Evolutionary conservation across 2,888 invertebrate genomes (phyloP).

Genomic region (Horisme vitalbata): DNA sequence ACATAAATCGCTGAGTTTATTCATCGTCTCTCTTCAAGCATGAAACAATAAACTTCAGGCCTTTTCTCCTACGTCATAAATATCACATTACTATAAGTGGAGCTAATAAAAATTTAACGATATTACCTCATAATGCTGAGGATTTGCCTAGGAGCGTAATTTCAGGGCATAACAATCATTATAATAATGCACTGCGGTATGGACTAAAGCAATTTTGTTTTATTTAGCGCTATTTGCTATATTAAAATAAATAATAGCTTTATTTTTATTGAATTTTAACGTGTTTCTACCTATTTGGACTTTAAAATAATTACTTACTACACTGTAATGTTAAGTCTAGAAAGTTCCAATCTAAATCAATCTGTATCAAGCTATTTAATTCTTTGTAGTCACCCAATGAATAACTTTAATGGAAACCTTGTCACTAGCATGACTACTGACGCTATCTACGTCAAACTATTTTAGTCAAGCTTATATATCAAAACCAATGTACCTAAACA

Average conservation of each 20-base stretch:
- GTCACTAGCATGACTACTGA: no score
- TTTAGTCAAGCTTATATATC: no score
- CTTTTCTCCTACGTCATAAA: slow-evolving; percentile 67
- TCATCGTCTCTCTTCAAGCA: slow-evolving; percentile 62
- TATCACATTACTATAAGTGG: slow-evolving; percentile 74
- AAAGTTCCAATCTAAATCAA: no score
- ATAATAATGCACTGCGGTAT: slow-evolving; percentile 10
- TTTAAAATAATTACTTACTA: no score
- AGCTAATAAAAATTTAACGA: slow-evolving; percentile 68
- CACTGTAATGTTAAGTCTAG: no score
- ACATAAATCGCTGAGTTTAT: slow-evolving; percentile 68
- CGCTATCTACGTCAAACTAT: no score
- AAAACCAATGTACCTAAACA: slow-evolving; percentile 34
- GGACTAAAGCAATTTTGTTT: neutral
- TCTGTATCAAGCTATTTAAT: no score
- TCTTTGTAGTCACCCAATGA: no score
- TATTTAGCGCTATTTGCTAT: neutral
- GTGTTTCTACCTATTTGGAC: no score
- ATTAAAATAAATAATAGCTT: neutral
- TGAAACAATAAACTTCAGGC: slow-evolving; percentile 69
- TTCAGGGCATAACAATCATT: slow-evolving; percentile 28
- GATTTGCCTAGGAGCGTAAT: slow-evolving; percentile 41
- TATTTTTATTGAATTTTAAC: neutral
- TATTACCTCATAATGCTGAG: slow-evolving; percentile 50
- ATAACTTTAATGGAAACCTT: no score